phyloP scores from a whole-genome alignment of 2,888 invertebrate genomes.

The Argyresthia goedartella region DNA sequence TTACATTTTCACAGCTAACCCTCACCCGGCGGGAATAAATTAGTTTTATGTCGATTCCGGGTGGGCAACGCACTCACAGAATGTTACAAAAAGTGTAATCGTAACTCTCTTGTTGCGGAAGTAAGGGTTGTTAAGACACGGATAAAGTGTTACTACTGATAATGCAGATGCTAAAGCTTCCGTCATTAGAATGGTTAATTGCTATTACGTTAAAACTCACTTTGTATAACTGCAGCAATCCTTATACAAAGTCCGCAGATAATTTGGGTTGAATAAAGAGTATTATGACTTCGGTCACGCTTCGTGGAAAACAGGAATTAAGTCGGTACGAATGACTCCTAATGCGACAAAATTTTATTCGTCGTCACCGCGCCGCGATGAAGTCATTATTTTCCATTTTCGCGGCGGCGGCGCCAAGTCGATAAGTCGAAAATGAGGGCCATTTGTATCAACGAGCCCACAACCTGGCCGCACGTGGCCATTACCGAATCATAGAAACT shows the following conservation, averaged over 20 bases:
- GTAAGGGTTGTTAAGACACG: constrained; percentile 48
- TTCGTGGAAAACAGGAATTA: constrained; percentile 8
- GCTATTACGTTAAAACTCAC: neutral
- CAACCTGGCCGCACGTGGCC: constrained; percentile 43
- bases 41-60: constrained; percentile 62
- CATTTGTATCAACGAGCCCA: constrained; percentile 46
- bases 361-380: constrained; percentile 43
- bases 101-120: constrained; percentile 44
- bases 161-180: constrained; percentile 34
- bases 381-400: constrained; percentile 70
- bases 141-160: constrained; percentile 29
- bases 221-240: neutral
- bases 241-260: neutral
- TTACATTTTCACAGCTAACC: constrained; percentile 63
- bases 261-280: neutral
- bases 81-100: constrained; percentile 49
- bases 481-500: constrained; percentile 45
- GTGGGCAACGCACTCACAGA: constrained; percentile 40
- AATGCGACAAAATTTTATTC: constrained; percentile 60
- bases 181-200: constrained; percentile 1
- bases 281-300: constrained; percentile 2
- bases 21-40: constrained; percentile 57
- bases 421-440: constrained; percentile 69
- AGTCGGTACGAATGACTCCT: constrained; percentile 48
- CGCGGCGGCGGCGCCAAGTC: constrained; percentile 52